Conservation (phyloP, 1,140 invertebrate genomes). For the Coptotermes formosanus region DNA sequence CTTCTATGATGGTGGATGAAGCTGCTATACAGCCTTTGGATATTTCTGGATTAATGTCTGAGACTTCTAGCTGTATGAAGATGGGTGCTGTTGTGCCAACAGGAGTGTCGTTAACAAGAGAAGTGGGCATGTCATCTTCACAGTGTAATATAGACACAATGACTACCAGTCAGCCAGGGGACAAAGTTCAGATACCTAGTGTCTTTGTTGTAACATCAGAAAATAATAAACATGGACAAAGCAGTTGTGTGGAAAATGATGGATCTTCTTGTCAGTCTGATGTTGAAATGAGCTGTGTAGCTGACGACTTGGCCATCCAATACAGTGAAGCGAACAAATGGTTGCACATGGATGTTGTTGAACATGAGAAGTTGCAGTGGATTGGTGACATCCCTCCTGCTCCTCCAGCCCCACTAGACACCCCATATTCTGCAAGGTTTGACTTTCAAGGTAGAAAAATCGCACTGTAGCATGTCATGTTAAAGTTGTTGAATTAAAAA, state of each 20-base stretch:
- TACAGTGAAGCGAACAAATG: constrained; percentile 60
- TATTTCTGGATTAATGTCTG: no score
- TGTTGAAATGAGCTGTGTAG: neutral
- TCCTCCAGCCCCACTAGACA: constrained; percentile 39
- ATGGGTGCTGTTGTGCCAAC: neutral
- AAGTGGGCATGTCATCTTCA: neutral
- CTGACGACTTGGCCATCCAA: neutral
- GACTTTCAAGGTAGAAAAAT: constrained; percentile 52
- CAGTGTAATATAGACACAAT: no score
- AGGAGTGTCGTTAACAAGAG: neutral
- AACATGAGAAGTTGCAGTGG: constrained; percentile 83
- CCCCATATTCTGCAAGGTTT: constrained; percentile 70
- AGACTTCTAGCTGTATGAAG: neutral
- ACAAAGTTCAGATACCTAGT: neutral
- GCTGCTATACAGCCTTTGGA: neutral
- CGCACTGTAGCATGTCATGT: no score
- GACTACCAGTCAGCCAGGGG: neutral
- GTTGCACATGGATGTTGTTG: constrained; percentile 78
- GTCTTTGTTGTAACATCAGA: neutral
- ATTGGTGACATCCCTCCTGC: constrained; percentile 58
- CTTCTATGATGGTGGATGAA: neutral
- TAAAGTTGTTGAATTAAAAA: no score
- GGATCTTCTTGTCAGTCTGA: neutral
- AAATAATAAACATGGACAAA: no score
- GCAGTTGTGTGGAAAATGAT: no score